Evolutionary conservation across 2,113 vertebrate species (phyloP).

Genomic region (Donacobius atricapilla): DNA sequence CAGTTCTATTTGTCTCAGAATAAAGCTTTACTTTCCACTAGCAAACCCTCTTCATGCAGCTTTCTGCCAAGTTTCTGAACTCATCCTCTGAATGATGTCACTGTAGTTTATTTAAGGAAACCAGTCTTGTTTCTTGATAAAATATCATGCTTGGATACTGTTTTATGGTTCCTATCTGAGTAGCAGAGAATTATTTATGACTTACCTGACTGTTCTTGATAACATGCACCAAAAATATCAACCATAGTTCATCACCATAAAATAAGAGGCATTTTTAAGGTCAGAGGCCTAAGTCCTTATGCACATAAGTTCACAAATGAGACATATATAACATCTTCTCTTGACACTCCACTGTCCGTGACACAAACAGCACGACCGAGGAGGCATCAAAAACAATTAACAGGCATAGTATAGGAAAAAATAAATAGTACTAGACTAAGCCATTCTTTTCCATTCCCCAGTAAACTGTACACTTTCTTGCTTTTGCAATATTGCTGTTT

Average conservation of each 20-base stretch:
- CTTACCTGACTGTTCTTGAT: slow-evolving; percentile 70
- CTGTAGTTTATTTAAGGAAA: slow-evolving; percentile 75
- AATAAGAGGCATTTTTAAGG: slow-evolving; percentile 64
- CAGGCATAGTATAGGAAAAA: background rate
- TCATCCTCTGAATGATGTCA: slow-evolving; percentile 73
- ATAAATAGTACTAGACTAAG: background rate
- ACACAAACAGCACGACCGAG: background rate
- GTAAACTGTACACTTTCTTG: background rate
- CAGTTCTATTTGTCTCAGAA: background rate
- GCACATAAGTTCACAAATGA: slow-evolving; percentile 56
- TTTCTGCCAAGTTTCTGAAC: slow-evolving; percentile 49
- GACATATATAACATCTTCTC: slow-evolving; percentile 35
- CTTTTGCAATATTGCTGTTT: background rate
- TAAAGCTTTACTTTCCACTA: slow-evolving; percentile 23
- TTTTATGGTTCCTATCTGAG: slow-evolving; percentile 66
- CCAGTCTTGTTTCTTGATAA: slow-evolving; percentile 72
- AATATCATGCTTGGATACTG: slow-evolving; percentile 61
- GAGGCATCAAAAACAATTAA: slow-evolving; percentile 43
- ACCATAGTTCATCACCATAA: slow-evolving; percentile 73
- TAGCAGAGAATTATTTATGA: slow-evolving; percentile 71
- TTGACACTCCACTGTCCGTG: background rate
- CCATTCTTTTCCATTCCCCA: background rate
- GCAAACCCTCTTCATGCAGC: background rate
- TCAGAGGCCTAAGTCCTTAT: slow-evolving; percentile 63
- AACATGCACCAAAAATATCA: slow-evolving; percentile 68